phyloP scores from a whole-genome alignment of 1,140 invertebrate species.

The Caenorhabditis remanei region DNA sequence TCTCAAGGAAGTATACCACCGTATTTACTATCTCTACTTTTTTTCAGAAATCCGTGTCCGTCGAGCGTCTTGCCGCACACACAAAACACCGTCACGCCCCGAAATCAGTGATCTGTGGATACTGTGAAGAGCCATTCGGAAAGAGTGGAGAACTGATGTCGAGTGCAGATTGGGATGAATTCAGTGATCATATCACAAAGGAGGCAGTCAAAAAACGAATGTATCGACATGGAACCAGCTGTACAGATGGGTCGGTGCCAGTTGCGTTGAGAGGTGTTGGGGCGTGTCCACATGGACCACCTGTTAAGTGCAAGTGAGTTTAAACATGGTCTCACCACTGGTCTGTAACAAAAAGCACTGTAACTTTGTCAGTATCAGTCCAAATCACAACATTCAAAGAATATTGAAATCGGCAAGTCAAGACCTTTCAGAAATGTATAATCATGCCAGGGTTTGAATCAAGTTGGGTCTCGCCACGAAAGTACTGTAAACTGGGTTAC shows the following conservation, averaged over 20 bases:
- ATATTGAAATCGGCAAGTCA: background rate
- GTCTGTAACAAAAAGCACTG: too few species aligned
- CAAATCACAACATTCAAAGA: too few species aligned
- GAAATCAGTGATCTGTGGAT: constrained; percentile 30
- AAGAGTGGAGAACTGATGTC: constrained; percentile 26
- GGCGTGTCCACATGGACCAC: constrained; percentile 43
- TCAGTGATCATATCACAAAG: constrained; percentile 5
- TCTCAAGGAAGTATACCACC: too few species aligned
- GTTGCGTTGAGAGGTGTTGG: constrained; percentile 41
- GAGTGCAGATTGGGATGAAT: constrained; percentile 16
- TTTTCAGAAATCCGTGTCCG: constrained; percentile 34
- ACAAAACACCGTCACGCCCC: background rate
- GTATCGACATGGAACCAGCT: background rate
- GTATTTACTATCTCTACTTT: background rate
- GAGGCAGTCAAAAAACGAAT: constrained; percentile 29
- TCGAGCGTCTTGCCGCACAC: background rate
- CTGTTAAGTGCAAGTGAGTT: constrained; percentile 50
- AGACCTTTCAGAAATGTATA: background rate
- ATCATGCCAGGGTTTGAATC: too few species aligned
- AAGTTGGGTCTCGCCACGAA: too few species aligned
- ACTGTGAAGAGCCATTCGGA: constrained; percentile 37
- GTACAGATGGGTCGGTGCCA: background rate
- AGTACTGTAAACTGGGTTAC: too few species aligned
- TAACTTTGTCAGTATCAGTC: too few species aligned
- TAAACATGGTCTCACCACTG: too few species aligned